phyloP scores from a whole-genome alignment of 2,797 vertebrate species.

The Ptychobarbus kaznakovi region DNA sequence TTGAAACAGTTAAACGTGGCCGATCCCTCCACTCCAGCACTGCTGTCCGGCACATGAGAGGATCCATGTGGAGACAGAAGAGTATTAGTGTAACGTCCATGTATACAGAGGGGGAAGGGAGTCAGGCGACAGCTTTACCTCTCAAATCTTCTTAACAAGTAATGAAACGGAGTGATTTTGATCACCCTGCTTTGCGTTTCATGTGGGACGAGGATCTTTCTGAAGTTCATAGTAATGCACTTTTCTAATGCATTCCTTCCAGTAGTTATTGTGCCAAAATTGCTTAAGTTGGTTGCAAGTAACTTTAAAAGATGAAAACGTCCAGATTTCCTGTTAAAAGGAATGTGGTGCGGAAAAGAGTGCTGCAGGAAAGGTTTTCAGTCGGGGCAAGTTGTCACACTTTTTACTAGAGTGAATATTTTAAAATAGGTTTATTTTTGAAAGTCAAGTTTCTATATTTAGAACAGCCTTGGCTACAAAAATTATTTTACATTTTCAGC shows the following conservation, averaged over 20 bases:
- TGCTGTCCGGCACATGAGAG: constrained; percentile 64
- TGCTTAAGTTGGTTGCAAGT: neutral
- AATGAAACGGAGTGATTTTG: constrained; percentile 76
- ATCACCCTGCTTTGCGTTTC: constrained; percentile 65
- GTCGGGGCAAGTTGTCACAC: neutral
- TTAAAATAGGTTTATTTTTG: neutral
- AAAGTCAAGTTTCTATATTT: neutral
- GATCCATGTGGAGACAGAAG: constrained; percentile 71
- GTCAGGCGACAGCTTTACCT: constrained; percentile 60
- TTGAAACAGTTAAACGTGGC: constrained; percentile 39
- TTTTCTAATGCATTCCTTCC: neutral
- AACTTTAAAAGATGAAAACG: neutral
- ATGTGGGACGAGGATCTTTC: constrained; percentile 38
- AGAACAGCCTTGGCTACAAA: neutral
- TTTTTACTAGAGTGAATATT: neutral
- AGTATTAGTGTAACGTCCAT: constrained; percentile 76
- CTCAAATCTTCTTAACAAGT: constrained; percentile 75
- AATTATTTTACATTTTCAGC: too few species aligned
- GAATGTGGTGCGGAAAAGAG: neutral
- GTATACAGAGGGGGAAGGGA: constrained; percentile 63
- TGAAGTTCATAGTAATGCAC: neutral
- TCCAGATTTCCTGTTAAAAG: neutral
- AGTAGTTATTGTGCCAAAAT: neutral
- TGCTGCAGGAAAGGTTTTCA: neutral
- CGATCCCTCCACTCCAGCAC: constrained; percentile 46